Base-by-base conservation (phyloP, 2,797 vertebrate species). In the Pachyuromys duprasi region DNA sequence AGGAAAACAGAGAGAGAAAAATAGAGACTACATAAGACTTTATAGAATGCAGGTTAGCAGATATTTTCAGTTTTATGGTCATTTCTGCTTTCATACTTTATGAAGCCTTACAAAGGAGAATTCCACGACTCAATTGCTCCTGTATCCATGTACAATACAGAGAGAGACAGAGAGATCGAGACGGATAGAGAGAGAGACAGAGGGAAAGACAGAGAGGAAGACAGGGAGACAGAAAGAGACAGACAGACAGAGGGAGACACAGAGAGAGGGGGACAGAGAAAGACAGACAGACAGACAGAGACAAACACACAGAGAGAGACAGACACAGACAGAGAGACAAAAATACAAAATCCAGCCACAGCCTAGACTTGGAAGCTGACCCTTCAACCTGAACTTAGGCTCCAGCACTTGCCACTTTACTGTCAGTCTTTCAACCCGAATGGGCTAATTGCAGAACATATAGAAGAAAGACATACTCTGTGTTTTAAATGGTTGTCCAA, bases 41-140 rank as follows among this genome's bases (percentile, higher is more conserved):
- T 93, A 14, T 86, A 92, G 33, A 28, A 69, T 26, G 28, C 20
- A 80, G 57, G 33, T 55, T n/a, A n/a, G n/a, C n/a, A n/a, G n/a
- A n/a, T n/a, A n/a, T n/a, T n/a, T n/a, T n/a, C n/a, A n/a, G n/a
- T n/a, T n/a, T n/a, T n/a, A n/a, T n/a, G n/a, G n/a, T n/a, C n/a
- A n/a, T n/a, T n/a, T n/a, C n/a, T n/a, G 15, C 89, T 94, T 86
- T 94, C 26, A 57, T 89, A 33, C 49, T 79, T 86, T 42, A 36
- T 75, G 24, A 95, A 55, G 82, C 24, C 55, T 75, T 92, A 42
- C 49, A 31, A 94, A 93, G 62, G 53, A 90, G 53, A 97, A 91
- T 90, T 87, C 65, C 70, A 89, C 36, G 70, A 96, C 82, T 86
- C 89, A 91, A 91, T 7, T 96, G 75, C 62, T 91, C 26, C 24